Conservation (phyloP, 2,113 vertebrate species). For the Irena cyanogastra region DNA sequence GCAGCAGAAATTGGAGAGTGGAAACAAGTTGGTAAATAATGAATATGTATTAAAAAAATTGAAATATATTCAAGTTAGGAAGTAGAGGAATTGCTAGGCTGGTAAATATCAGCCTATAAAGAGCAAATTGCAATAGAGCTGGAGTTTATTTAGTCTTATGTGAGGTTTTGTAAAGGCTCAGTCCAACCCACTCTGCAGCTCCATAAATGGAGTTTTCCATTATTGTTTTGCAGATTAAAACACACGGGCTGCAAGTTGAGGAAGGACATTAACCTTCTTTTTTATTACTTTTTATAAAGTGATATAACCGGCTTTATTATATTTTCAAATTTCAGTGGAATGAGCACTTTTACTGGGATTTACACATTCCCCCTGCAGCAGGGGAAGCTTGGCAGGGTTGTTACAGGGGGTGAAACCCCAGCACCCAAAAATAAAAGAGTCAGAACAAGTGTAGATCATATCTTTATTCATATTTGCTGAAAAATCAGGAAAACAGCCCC, state of each 20-base stretch:
- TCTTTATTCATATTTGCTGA: background rate
- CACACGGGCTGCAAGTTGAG: background rate
- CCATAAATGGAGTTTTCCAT: slow-evolving; percentile 3
- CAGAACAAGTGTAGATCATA: fast-evolving
- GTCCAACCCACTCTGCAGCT: background rate
- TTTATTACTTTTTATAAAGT: background rate
- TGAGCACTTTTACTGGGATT: background rate
- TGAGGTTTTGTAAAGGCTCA: background rate
- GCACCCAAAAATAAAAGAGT: background rate
- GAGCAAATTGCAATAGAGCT: slow-evolving; percentile 30
- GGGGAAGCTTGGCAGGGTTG: background rate
- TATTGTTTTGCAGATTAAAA: slow-evolving; percentile 36
- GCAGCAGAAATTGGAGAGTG: slow-evolving; percentile 36
- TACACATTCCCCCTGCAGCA: background rate
- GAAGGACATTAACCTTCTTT: background rate
- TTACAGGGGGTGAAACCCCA: background rate
- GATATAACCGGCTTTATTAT: background rate
- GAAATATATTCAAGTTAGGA: slow-evolving; percentile 54
- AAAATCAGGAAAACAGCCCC: background rate
- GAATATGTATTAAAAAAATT: slow-evolving; percentile 54
- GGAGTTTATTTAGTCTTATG: slow-evolving; percentile 21
- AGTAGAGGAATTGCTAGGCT: slow-evolving; percentile 36
- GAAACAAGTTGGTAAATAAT: slow-evolving; percentile 68
- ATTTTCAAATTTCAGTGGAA: background rate
- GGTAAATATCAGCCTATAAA: slow-evolving; percentile 66